Percentiles rank a stretch among this genome's conserved stretches.
Evolutionary conservation across 1,140 invertebrate genomes (phyloP).

Genomic region (Tetragnatha versicolor): DNA sequence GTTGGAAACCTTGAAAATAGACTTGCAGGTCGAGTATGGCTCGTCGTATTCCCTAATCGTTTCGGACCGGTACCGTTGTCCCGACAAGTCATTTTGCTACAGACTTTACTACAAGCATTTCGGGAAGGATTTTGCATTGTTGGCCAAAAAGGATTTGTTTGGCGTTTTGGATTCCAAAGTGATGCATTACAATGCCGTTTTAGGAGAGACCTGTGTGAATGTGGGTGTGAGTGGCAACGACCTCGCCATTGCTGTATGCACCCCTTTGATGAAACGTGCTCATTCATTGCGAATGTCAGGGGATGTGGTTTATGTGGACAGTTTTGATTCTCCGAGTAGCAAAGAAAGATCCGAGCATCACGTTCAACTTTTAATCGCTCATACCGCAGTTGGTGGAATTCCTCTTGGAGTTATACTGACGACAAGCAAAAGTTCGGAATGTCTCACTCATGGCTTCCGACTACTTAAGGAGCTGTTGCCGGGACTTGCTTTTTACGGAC

Average conservation of each 20-base stretch:
- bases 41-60: background rate
- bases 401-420: slow-evolving; percentile 11
- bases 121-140: slow-evolving; percentile 20
- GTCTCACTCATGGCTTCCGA: slow-evolving; percentile 18
- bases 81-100: slow-evolving; percentile 37
- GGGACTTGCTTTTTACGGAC: slow-evolving; percentile 9
- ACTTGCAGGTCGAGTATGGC: slow-evolving; percentile 20
- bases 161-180: slow-evolving; percentile 13
- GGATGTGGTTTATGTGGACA: slow-evolving; percentile 14
- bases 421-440: background rate
- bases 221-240: background rate
- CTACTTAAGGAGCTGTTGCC: slow-evolving; percentile 29
- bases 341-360: slow-evolving; percentile 32
- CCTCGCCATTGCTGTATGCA: slow-evolving; percentile 18
- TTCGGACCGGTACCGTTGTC: slow-evolving; percentile 28
- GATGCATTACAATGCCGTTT: slow-evolving; percentile 2
- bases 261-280: slow-evolving; percentile 21
- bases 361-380: slow-evolving; percentile 21
- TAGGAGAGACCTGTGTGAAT: background rate
- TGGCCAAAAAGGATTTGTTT: slow-evolving; percentile 3
- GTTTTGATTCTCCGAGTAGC: slow-evolving; percentile 18
- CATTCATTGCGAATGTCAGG: slow-evolving; percentile 10
- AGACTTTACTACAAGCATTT: slow-evolving; percentile 34
- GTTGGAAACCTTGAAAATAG: slow-evolving; percentile 30
- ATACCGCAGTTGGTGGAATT: slow-evolving; percentile 8